These are phyloP conservation scores for Amphiprion percula DNA, from an alignment of 2,113 vertebrate genomes.

Conservation along the genomic window DNA sequence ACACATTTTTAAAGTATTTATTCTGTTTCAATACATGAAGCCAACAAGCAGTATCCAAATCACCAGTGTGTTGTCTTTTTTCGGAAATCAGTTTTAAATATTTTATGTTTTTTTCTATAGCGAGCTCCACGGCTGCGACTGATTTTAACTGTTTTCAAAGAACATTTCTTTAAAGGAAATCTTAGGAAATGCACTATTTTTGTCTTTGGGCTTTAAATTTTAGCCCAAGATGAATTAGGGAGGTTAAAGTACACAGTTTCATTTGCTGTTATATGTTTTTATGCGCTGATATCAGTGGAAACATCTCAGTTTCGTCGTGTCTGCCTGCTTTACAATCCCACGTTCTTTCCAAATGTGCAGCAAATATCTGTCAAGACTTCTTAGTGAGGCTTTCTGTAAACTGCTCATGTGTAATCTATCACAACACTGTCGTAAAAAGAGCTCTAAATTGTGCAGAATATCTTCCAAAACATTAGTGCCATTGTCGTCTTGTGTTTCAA, in stretches of 20 bases:
- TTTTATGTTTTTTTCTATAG: neutral
- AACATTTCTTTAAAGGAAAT: slow-evolving; percentile 8
- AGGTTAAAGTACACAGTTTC: slow-evolving; percentile 23
- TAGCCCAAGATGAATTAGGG: slow-evolving; percentile 43
- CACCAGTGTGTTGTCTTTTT: neutral
- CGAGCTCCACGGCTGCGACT: slow-evolving; percentile 20
- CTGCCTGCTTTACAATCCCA: slow-evolving; percentile 29
- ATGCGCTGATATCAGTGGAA: slow-evolving; percentile 8
- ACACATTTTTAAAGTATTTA: slow-evolving; percentile 47
- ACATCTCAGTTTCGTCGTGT: neutral
- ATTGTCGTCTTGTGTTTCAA: slow-evolving; percentile 6
- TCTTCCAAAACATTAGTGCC: slow-evolving; percentile 48
- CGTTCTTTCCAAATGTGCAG: slow-evolving; percentile 17
- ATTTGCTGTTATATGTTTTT: slow-evolving; percentile 31
- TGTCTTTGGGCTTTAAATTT: slow-evolving; percentile 28
- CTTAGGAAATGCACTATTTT: slow-evolving; percentile 39
- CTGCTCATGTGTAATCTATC: slow-evolving; percentile 12
- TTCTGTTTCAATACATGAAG: slow-evolving; percentile 29
- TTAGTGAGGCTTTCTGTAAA: slow-evolving; percentile 16
- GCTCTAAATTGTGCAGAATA: slow-evolving; percentile 40
- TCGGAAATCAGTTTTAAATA: slow-evolving; percentile 6
- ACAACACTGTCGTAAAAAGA: slow-evolving; percentile 18
- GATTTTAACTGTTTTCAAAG: slow-evolving; percentile 38
- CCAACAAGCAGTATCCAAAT: slow-evolving; percentile 36
- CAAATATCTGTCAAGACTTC: neutral